A percentile compares a stretch with the other conserved stretches of the same genome.
Conservation (phyloP, 2,797 vertebrate genomes). For the Coregonus suidteri region DNA sequence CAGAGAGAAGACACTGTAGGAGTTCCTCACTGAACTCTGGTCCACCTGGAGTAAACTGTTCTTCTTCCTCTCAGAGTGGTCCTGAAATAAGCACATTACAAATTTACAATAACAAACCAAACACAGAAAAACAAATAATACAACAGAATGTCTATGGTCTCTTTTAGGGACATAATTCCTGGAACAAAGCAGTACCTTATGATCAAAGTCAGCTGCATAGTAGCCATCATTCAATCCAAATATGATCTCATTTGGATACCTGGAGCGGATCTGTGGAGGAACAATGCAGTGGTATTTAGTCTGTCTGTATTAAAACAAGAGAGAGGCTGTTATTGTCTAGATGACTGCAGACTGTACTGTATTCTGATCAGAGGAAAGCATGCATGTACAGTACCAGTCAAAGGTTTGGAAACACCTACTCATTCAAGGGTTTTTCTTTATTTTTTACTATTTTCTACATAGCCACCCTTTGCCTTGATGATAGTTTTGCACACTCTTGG, state of each 20-base stretch:
- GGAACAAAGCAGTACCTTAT: constrained; percentile 80
- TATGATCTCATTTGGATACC: constrained; percentile 96
- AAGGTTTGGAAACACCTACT: too few relatives aligned
- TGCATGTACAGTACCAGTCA: too few relatives aligned
- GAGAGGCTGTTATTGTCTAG: background rate
- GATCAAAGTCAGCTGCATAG: constrained; percentile 95
- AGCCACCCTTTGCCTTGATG: too few relatives aligned
- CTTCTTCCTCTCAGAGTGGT: constrained; percentile 84
- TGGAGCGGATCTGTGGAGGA: constrained; percentile 88
- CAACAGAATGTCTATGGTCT: constrained; percentile 24
- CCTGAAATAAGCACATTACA: constrained; percentile 73
- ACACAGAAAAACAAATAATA: constrained; percentile 11
- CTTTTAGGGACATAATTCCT: constrained; percentile 21
- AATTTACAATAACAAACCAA: constrained; percentile 7
- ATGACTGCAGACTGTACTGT: background rate
- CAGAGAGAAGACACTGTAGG: constrained; percentile 96
- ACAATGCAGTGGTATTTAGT: constrained; percentile 28
- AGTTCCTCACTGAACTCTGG: constrained; percentile 94
- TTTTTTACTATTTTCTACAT: too few relatives aligned
- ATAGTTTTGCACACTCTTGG: too few relatives aligned
- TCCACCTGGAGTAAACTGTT: constrained; percentile 93
- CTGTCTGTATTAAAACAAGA: background rate
- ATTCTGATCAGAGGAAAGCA: too few relatives aligned
- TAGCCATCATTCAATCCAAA: constrained; percentile 98
- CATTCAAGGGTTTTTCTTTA: too few relatives aligned